Evolutionary conservation across 2,113 vertebrate species (phyloP).

Genomic region (Campylomormyrus numenius): DNA sequence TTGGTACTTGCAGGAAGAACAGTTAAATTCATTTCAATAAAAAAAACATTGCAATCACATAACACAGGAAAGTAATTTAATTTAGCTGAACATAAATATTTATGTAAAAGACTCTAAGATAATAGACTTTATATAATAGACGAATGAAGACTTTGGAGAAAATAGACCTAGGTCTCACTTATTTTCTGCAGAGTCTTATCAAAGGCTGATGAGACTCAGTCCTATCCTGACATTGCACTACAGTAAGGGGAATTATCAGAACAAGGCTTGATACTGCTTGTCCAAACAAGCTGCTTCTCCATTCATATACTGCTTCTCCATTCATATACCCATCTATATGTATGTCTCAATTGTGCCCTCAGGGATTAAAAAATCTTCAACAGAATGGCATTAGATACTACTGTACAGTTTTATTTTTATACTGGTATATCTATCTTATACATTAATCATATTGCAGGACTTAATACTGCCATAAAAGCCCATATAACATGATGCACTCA

Average conservation of each 20-base stretch:
- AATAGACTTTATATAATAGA: neutral
- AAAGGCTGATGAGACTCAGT: neutral
- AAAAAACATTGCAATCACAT: neutral
- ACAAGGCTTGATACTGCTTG: neutral
- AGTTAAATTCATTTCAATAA: neutral
- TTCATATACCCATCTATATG: constrained; percentile 17
- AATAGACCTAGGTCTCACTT: neutral
- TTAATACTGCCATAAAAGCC: neutral
- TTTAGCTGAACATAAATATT: neutral
- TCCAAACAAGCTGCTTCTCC: neutral
- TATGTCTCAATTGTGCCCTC: constrained; percentile 41
- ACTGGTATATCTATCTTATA: neutral
- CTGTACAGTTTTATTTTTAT: neutral
- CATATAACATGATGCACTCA: neutral
- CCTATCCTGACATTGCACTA: neutral
- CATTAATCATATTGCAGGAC: neutral
- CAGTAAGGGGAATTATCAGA: neutral
- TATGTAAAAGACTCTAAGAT: neutral
- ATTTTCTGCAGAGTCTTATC: neutral
- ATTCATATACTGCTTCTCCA: constrained; percentile 5
- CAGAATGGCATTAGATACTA: neutral
- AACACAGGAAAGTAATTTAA: neutral
- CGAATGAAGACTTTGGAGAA: neutral
- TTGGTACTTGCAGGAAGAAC: neutral
- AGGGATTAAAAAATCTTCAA: constrained; percentile 32